A percentile compares a stretch with the other conserved stretches of the same genome.
Evolutionary conservation across 2,888 invertebrate species (phyloP).

Genomic region (Tholera decimalis): DNA sequence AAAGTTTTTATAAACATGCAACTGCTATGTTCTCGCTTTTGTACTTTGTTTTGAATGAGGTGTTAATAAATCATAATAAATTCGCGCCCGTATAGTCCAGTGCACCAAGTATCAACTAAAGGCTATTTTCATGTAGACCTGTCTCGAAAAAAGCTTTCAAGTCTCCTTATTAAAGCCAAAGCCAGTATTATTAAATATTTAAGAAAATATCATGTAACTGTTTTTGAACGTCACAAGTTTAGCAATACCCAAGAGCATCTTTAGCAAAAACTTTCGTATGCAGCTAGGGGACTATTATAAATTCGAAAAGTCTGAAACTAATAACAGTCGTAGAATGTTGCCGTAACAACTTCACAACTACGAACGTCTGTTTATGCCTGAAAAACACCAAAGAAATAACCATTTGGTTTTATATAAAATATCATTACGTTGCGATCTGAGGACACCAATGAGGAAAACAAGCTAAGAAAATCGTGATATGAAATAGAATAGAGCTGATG

Average conservation of each 20-base stretch:
- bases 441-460: slow-evolving; percentile 60
- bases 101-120: no score
- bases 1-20: no score
- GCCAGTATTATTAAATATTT: slow-evolving; percentile 1
- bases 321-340: slow-evolving; percentile 43
- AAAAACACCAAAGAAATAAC: slow-evolving; percentile 36
- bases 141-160: no score
- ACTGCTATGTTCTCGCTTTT: no score
- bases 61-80: no score
- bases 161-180: neutral
- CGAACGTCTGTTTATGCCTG: slow-evolving; percentile 14
- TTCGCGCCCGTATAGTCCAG: no score
- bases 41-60: no score
- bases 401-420: slow-evolving; percentile 46
- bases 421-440: slow-evolving; percentile 45
- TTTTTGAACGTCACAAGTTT: neutral
- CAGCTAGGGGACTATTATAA: slow-evolving; percentile 33
- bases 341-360: slow-evolving; percentile 30
- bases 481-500: slow-evolving; percentile 60
- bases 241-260: slow-evolving; percentile 6
- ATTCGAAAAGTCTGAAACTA: slow-evolving; percentile 44
- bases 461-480: slow-evolving; percentile 54
- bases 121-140: no score
- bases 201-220: neutral
- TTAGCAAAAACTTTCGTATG: slow-evolving; percentile 21